Base-by-base conservation (phyloP, 2,888 invertebrate species). In the Brachynemurus nebulosus region DNA sequence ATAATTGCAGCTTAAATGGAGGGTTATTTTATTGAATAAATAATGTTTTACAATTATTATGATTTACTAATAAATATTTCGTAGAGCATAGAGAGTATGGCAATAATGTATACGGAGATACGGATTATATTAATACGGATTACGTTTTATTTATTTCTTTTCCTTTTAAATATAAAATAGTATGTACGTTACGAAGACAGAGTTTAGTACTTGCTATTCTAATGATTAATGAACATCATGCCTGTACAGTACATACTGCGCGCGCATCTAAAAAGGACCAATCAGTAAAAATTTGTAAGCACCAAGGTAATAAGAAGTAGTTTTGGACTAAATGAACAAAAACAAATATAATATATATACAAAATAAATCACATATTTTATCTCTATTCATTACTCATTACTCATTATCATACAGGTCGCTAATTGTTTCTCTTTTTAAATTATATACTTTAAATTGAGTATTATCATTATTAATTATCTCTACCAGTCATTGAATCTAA, bases 181-280 rank as follows among this genome's bases (percentile, higher is more conserved):
- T 36, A 49, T 34, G 21, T 21, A 21, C 18, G 47, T 30, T 30
- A 30, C 30, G 30, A 12, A 30, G 30, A 30, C 30, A 30, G 30
- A 30, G 45, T 19, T 47, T 45, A 50, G 48, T 48, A 59, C 59
- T 58, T 58, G 64, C 64, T 65, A 65, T 63, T 63, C 63, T 64
- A 65, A 65, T 63, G 63, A 63, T 63, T 60, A 60, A 62, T 62
- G 61, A 59, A 60, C 59, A n/a, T n/a, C n/a, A 50, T 42, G 42
- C 42, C 37, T 37, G 37, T 37, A 37, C 18, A 37, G 37, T 37
- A 37, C 20, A 37, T 37, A 19, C 37, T 37, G 37, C 20, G 37
- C 37, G 37, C 37, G 20, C 37, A 37, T 37, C 37, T 37, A 37
- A 18, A 37, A 14, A 18, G 37, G 18, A 20, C n/a, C n/a, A 19